A percentile compares a stretch with the other conserved stretches of the same genome.
Conservation (phyloP, 2,113 vertebrate genomes). For the Anolis carolinensis region DNA sequence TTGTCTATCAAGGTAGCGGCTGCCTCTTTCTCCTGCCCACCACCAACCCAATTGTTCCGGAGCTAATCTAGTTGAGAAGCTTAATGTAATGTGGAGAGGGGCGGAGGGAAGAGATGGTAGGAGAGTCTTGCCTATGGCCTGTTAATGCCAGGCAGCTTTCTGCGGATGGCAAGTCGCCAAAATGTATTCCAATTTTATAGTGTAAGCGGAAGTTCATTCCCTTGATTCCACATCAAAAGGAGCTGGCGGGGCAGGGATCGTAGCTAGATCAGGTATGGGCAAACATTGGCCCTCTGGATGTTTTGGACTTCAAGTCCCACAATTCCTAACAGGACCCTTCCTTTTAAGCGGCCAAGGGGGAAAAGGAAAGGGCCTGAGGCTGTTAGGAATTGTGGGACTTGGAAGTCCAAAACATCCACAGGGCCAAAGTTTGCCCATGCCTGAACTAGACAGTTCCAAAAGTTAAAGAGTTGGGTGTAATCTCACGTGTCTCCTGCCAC, state of each 20-base stretch:
- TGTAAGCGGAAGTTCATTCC: neutral
- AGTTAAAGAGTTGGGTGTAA: no score
- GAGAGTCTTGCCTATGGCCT: neutral
- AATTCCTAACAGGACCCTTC: no score
- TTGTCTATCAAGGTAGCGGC: neutral
- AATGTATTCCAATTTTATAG: neutral
- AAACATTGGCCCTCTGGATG: no score
- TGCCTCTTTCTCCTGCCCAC: neutral
- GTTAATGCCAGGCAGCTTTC: neutral
- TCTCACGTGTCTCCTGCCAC: no score
- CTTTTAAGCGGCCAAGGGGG: no score
- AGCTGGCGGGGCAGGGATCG: neutral
- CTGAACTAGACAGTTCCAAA: no score
- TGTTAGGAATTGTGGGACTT: no score
- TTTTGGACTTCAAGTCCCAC: no score
- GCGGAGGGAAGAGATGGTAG: neutral
- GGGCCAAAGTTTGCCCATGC: no score
- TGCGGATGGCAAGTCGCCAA: neutral
- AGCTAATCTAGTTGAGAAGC: constrained; percentile 22
- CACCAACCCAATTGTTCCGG: neutral
- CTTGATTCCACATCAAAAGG: neutral
- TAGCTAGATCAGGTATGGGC: no score
- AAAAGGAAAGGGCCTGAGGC: no score
- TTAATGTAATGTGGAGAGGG: neutral
- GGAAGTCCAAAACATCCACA: no score